Percentiles rank a stretch among this genome's conserved stretches.
Conservation (phyloP, 37 sponge, comb jelly and placozoan species). For the Aplysina aerophoba region DNA sequence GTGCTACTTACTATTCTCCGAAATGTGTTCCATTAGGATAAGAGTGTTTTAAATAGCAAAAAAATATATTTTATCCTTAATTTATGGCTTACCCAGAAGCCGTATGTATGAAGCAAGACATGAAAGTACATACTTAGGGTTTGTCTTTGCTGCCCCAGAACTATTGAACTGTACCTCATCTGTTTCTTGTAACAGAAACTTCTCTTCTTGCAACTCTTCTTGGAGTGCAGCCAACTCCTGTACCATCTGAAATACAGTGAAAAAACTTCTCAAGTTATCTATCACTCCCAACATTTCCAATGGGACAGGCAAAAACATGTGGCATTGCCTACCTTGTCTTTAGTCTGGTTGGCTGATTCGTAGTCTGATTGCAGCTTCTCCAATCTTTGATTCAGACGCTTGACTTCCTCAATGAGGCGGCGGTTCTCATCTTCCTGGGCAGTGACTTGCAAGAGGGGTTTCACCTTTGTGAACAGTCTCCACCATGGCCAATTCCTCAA, state of each 20-base stretch:
- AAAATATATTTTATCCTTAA: too few relatives aligned
- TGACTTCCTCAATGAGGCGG: slow-evolving; percentile 88
- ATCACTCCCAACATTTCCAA: too few relatives aligned
- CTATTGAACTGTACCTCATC: too few relatives aligned
- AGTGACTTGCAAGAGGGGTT: slow-evolving; percentile 96
- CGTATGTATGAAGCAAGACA: too few relatives aligned
- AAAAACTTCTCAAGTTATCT: too few relatives aligned
- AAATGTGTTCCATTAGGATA: too few relatives aligned
- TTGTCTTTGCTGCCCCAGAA: too few relatives aligned
- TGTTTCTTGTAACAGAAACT: slow-evolving; percentile 85
- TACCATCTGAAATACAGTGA: not conserved
- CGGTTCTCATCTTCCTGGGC: slow-evolving; percentile 93
- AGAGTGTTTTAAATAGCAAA: too few relatives aligned
- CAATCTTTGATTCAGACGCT: slow-evolving; percentile 68
- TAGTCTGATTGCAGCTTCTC: slow-evolving; percentile 81
- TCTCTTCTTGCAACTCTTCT: slow-evolving; percentile 92
- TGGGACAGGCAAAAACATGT: too few relatives aligned
- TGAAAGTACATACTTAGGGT: too few relatives aligned
- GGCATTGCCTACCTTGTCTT: slow-evolving; percentile 73
- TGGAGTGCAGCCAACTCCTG: slow-evolving; percentile 58
- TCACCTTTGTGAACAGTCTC: slow-evolving; percentile 99
- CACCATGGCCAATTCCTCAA: slow-evolving; percentile 99
- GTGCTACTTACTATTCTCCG: too few relatives aligned
- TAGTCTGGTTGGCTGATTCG: slow-evolving; percentile 64
- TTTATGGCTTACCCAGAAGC: too few relatives aligned